A percentile compares a stretch with the other conserved stretches of the same genome.
Evolutionary conservation across 2,113 vertebrate genomes (phyloP).

Genomic region (Mionectes macconnelli): DNA sequence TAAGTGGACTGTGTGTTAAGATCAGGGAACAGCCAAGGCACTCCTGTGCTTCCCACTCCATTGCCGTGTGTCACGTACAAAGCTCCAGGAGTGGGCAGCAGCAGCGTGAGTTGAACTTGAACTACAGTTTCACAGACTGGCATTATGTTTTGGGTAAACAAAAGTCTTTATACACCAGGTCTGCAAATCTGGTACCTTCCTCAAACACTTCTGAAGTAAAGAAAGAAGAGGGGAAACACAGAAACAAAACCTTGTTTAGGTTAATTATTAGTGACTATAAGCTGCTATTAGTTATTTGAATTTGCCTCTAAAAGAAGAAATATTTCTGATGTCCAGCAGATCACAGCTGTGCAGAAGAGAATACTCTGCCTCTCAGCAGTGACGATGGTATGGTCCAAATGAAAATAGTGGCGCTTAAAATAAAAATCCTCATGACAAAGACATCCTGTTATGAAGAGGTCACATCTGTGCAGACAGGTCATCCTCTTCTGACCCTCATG

Average conservation of each 20-base stretch:
- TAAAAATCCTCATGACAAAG: conserved; percentile 67
- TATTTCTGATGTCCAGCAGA: not conserved
- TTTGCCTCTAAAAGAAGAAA: not conserved
- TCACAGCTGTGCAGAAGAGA: conserved; percentile 7
- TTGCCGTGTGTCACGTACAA: not conserved
- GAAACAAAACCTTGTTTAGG: not conserved
- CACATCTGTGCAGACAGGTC: conserved; percentile 24
- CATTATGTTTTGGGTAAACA: not conserved
- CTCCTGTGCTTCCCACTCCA: not conserved
- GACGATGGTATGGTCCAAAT: not conserved
- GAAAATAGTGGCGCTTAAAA: conserved; percentile 65
- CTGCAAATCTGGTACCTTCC: not conserved
- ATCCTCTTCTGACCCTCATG: conserved; percentile 38
- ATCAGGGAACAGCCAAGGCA: not conserved
- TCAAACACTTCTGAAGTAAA: not conserved
- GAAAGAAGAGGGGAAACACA: not conserved
- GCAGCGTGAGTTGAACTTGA: not conserved
- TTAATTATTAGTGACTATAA: conserved; percentile 21
- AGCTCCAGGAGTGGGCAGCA: not conserved
- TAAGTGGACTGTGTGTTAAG: not conserved
- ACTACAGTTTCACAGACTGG: not conserved
- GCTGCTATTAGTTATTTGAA: not conserved
- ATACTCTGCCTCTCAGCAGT: not conserved
- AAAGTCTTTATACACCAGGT: not conserved
- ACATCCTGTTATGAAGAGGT: conserved; percentile 59